Evolutionary conservation across 2,888 invertebrate species (phyloP).

Genomic region (Gryllus longicercus): DNA sequence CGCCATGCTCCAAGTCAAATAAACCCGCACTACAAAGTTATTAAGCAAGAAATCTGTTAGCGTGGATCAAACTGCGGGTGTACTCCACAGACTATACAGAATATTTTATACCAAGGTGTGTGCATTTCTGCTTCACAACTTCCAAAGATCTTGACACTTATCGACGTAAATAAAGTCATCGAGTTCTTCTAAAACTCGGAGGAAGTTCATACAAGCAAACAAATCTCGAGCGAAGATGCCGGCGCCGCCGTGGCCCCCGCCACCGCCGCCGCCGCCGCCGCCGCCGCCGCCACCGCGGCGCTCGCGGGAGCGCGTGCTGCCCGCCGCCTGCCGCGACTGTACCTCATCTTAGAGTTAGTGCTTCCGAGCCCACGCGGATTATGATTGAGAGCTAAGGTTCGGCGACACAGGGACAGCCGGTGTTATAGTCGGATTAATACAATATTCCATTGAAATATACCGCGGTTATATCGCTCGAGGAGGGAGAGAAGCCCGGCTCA

Average conservation of each 20-base stretch:
- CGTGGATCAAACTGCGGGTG: neutral
- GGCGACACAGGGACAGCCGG: constrained; percentile 6
- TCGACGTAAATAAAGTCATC: neutral
- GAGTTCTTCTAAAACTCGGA: neutral
- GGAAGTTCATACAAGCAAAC: neutral
- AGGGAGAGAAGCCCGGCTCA: neutral
- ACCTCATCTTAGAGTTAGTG: constrained; percentile 17
- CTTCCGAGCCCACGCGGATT: constrained; percentile 26
- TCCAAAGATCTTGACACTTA: constrained; percentile 1
- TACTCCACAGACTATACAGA: neutral
- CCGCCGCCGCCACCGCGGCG: too few relatives aligned
- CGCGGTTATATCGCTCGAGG: neutral
- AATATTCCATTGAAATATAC: constrained; percentile 17
- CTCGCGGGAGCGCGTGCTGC: neutral
- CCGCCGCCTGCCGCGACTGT: constrained; percentile 19
- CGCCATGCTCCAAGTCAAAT: neutral
- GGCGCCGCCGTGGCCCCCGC: neutral
- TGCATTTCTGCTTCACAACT: neutral
- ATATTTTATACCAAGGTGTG: neutral
- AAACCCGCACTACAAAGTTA: neutral
- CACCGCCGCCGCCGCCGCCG: neutral
- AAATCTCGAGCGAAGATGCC: constrained; percentile 5
- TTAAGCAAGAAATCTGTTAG: neutral
- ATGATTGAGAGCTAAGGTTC: constrained; percentile 29
- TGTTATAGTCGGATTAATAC: constrained; percentile 17